These are phyloP conservation scores for Platysteira castanea DNA, from an alignment of 2,113 vertebrate species.

Conservation along the genomic window DNA sequence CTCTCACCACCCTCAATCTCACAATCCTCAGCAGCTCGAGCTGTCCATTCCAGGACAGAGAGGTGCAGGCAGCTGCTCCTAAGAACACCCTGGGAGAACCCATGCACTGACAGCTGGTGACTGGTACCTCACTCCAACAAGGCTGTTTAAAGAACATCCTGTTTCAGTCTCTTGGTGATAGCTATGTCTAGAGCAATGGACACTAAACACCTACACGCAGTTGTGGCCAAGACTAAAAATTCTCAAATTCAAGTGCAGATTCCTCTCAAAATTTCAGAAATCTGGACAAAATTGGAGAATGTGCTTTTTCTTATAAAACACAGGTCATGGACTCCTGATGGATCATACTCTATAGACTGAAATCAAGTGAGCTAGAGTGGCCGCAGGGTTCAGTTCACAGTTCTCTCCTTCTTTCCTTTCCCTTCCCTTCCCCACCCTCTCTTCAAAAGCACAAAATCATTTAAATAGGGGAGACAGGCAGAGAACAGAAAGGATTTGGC, in stretches of 20 bases:
- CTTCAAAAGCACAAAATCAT: neutral
- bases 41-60: neutral
- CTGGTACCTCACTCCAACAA: neutral
- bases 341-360: accelerated
- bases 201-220: accelerated
- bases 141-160: neutral
- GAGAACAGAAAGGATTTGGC: neutral
- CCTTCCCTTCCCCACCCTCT: neutral
- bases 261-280: neutral
- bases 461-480: neutral
- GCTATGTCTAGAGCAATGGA: neutral
- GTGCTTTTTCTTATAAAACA: neutral
- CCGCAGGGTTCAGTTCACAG: neutral
- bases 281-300: neutral
- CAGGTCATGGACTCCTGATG: accelerated
- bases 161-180: neutral
- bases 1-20: neutral
- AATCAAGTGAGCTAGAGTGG: neutral
- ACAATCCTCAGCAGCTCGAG: neutral
- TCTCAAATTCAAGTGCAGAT: neutral
- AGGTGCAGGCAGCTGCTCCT: neutral
- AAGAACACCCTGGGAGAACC: neutral
- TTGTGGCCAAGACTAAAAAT: neutral
- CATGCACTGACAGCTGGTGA: accelerated
- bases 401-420: neutral